Evolutionary conservation across 2,113 vertebrate species (phyloP).

Genomic region (Meleagris gallopavo): DNA sequence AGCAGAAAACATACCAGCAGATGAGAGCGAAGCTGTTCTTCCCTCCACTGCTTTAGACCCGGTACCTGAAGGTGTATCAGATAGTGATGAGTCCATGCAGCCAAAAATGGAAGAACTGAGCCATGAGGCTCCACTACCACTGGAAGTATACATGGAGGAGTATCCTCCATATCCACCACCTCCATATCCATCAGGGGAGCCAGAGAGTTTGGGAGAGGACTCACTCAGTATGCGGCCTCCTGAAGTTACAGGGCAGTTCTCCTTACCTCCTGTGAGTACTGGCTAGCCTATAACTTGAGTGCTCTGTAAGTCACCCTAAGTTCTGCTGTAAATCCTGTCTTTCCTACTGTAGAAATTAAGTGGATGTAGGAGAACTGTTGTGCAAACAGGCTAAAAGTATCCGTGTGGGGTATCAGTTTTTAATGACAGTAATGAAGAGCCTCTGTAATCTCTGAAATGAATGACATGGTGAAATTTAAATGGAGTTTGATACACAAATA

Average conservation of each 20-base stretch:
- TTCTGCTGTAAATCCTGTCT: not conserved
- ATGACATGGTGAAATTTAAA: not conserved
- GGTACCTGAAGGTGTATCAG: conserved; percentile 71
- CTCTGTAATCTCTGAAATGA: not conserved
- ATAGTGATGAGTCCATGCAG: conserved; percentile 39
- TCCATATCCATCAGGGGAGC: conserved; percentile 90
- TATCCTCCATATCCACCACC: conserved; percentile 98
- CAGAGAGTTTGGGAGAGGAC: conserved; percentile 89
- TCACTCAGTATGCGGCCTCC: conserved; percentile 89
- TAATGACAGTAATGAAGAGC: not conserved
- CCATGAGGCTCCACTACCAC: conserved; percentile 73
- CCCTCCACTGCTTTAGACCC: conserved; percentile 79
- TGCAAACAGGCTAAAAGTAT: not conserved
- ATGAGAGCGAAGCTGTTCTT: conserved; percentile 75
- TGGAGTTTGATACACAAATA: not conserved
- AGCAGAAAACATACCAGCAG: conserved; percentile 13
- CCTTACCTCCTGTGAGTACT: conserved; percentile 91
- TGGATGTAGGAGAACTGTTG: not conserved
- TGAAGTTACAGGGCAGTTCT: conserved; percentile 92
- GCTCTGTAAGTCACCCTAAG: not conserved
- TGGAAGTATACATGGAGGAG: conserved; percentile 90
- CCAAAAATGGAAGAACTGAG: conserved; percentile 51
- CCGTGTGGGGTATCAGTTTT: not conserved
- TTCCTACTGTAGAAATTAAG: not conserved
- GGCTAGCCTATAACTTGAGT: not conserved